Evolutionary conservation across 2,888 invertebrate genomes (phyloP).

Genomic region (Dysmachus trigonus): DNA sequence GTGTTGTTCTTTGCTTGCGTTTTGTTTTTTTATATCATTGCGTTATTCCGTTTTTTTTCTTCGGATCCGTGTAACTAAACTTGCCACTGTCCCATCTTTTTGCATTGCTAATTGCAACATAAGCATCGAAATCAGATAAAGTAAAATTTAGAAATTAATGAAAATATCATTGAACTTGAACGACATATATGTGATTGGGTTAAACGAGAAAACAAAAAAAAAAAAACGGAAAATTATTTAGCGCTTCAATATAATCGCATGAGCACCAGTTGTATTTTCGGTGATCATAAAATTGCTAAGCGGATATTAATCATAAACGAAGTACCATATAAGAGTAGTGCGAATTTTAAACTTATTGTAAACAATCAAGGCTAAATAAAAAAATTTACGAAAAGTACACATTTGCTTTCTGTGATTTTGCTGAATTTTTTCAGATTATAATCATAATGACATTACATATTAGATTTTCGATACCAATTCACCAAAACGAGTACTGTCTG

Average conservation of each 20-base stretch:
- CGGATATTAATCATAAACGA: constrained; percentile 32
- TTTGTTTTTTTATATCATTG: not conserved
- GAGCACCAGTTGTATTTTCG: constrained; percentile 13
- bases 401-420: not conserved
- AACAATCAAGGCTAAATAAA: constrained; percentile 21
- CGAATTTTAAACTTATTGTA: constrained; percentile 32
- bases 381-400: not conserved
- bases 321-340: constrained; percentile 31
- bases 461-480: too few relatives aligned
- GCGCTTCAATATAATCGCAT: not conserved
- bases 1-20: not conserved
- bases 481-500: too few relatives aligned
- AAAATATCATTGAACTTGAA: not conserved
- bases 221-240: constrained; percentile 23
- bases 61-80: not conserved
- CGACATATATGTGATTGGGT: not conserved
- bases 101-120: not conserved
- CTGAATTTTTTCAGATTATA: not conserved
- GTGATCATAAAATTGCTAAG: not conserved
- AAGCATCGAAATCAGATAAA: not conserved
- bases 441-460: too few relatives aligned
- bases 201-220: not conserved
- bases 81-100: not conserved
- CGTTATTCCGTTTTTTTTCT: not conserved
- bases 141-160: not conserved